Base-by-base conservation (phyloP, 2,113 vertebrate genomes). In the Triplophysa rosa region DNA sequence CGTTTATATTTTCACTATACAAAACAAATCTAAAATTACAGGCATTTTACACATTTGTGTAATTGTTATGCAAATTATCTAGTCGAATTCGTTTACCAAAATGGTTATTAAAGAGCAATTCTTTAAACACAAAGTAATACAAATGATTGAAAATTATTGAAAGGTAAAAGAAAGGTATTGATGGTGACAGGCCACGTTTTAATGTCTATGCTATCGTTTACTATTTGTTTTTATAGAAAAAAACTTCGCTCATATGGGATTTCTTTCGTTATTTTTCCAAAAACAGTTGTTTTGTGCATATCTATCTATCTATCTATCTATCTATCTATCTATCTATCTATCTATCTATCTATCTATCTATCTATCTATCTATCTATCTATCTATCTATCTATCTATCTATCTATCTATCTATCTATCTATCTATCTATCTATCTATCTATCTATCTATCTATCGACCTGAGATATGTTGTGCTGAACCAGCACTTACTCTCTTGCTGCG, bases 401-500 rank as follows among this genome's bases (percentile, higher is more conserved):
- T 14, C 13, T 17, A 52, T 52, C 49, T 52, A 52, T 52, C 49
- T 52, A 52, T 52, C 49, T 52, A 21, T 37, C 33, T 11, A n/a
- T 69, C 17, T 70, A 33, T 47, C 42, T 67, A 66, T 66, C 37
- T 14, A 16, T 37, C 17, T 81, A 86, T 52, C 49, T 52, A 52
- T 52, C 49, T 52, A 52, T 52, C 49, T 52, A 52, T 52, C 49
- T 52, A 56, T 54, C 52, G 16, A 56, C n/a, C 4, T 56, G 17
- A 19, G 17, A 23, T 23, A n/a, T 12, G 14, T 37, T 54, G 11
- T 71, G 19, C 16, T n/a, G 23, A 67, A 45, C 37, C 2, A 9
- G 9, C n/a, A 86, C 97, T 98, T 95, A 98, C 97, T 97, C 90
- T 99, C 97, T 90, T 95, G 97, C 87, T 97, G 97, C 81, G 95